Evolutionary conservation across 2,888 invertebrate species (phyloP), one percentile per base, ranked within the genome.

Genomic region (Oegoconia quadripuncta): DNA sequence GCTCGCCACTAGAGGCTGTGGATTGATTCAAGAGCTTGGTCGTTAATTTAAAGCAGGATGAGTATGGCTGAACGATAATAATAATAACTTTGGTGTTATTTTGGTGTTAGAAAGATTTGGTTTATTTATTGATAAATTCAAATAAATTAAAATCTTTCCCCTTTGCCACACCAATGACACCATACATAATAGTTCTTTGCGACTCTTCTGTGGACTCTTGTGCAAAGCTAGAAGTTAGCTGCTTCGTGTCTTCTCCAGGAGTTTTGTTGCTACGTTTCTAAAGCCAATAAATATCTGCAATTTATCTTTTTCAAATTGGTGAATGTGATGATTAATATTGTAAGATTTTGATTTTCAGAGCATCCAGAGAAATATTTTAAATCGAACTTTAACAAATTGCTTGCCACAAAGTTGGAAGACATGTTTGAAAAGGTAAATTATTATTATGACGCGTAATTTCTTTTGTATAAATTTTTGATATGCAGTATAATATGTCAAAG

Each of bases 371-470:
- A 42, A 16, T 71, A 52, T 46, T 64, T 66, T 35, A 64, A 49
- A 43, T 14, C 15, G 25, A 69, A 69, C 40, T 50, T 72, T 44
- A 28, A 18, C 16, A 48, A 35, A 23, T 45, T 70, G 9, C 34
- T 70, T 17, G 32, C 40, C 1, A 11, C 14, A 0, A 50, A 53
- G 30, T 40, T 73, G 16, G 46, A 48, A 15, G 54, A 59, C 31
- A 61, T 73, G 54, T 58, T 64, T 37, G 17, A 28, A 2, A 64
- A 67, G 57, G 74, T 74, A 56, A 52, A 45, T n/a, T 1, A 25
- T 9, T 3, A 4, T 25, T 25, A 11, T 22, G 7, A 4, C 12
- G 12, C 12, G 3, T 25, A 11, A 33, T 12, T 11, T 17, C 20
- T 31, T 3, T 11, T 31, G 3, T 18, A 31, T 18, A 18, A 12